Conservation (phyloP, 1,140 invertebrate species). For the Sinella curviseta region DNA sequence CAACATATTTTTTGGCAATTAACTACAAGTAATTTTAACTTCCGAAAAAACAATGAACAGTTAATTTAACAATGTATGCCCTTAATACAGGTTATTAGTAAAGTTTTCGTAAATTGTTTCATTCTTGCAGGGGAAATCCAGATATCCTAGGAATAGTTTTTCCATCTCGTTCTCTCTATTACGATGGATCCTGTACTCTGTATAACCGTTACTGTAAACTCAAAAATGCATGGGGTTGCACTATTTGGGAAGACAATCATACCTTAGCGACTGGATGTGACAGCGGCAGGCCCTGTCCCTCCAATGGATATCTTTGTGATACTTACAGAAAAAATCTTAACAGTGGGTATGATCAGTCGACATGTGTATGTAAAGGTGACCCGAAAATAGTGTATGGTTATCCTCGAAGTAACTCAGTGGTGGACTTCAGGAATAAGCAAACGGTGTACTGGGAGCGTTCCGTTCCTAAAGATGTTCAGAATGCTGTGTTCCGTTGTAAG, state of each 20-base stretch:
- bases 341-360: not conserved
- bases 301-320: not conserved
- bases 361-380: not conserved
- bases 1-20: no score
- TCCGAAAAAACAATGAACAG: no score
- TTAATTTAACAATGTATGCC: no score
- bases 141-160: not conserved
- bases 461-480: not conserved
- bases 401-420: no score
- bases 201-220: not conserved
- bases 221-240: not conserved
- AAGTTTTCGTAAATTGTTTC: no score
- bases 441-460: not conserved
- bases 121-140: not conserved
- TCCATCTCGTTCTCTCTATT: not conserved
- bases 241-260: not conserved
- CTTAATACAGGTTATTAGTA: no score
- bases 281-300: not conserved
- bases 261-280: not conserved
- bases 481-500: not conserved
- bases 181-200: not conserved
- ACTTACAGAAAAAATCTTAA: not conserved
- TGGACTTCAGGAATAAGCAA: not conserved
- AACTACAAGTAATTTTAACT: no score
- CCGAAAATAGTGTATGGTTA: not conserved